A percentile compares a stretch with the other conserved stretches of the same genome.
Conservation (phyloP, 2,797 vertebrate species). For the Nothura maculosa region DNA sequence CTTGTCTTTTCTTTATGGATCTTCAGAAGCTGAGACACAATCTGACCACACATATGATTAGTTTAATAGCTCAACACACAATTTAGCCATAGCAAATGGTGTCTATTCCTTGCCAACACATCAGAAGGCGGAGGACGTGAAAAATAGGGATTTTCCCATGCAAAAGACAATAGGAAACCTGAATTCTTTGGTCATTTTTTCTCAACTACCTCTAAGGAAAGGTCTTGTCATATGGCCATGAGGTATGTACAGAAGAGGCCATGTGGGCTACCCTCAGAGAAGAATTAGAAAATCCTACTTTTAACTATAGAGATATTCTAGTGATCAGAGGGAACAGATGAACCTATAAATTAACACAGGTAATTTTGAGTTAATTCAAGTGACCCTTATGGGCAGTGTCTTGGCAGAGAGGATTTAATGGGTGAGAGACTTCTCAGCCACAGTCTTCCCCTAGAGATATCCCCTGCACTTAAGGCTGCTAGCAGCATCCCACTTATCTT, state of each 20-base stretch:
- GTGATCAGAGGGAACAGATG: background rate
- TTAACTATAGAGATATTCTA: background rate
- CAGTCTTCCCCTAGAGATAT: background rate
- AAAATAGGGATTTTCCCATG: background rate
- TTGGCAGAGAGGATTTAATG: background rate
- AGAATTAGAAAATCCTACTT: background rate
- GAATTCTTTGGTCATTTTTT: background rate
- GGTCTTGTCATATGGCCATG: background rate
- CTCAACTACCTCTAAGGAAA: background rate
- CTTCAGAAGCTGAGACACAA: background rate
- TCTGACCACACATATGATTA: background rate
- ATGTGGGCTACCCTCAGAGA: background rate
- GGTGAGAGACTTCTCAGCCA: background rate
- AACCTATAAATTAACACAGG: background rate
- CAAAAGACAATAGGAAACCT: background rate
- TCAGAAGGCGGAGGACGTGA: background rate
- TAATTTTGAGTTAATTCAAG: background rate
- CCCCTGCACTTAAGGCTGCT: background rate
- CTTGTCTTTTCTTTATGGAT: background rate
- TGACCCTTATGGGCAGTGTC: background rate
- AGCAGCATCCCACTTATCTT: background rate
- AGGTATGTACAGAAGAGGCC: background rate
- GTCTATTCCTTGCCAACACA: background rate
- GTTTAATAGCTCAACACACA: background rate
- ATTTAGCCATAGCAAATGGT: background rate